Base-by-base conservation (phyloP, 2,797 vertebrate genomes). In the Glyptemys insculpta region DNA sequence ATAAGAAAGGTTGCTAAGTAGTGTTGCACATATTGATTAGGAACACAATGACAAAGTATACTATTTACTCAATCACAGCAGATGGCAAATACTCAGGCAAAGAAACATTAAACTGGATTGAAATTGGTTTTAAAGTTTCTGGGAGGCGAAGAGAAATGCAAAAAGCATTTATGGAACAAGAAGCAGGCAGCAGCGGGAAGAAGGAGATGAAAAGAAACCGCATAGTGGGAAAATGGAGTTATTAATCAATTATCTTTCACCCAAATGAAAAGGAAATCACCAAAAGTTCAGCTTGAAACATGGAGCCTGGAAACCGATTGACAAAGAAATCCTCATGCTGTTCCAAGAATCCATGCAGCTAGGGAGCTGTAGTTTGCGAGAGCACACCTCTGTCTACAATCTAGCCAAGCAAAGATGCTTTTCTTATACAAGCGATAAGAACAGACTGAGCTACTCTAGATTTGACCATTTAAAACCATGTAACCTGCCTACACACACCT, bases 31-130 rank as follows among this genome's bases (percentile, higher is more conserved):
- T 68, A 90, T 91, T 83, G 89, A 90, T 52, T 90, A 62, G 83
- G 93, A 87, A 87, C 82, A 92, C 53, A 80, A 54, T 84, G 92
- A 65, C 81, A 96, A 82, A 49, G 88, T 41, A 86, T 65, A 86
- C 41, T 83, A 57, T 76, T 93, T 87, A 76, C 59, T 92, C 8
- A 1, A 52, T 23, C 87, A 49, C 2, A 1, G 25, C 34, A 78
- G 49, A 47, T 27, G 6, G 52, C 68, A 84, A 86, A 87, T 79
- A 27, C 82, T 95, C 84, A 82, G 49, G 6, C 54, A 50, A 78
- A 78, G 10, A 25, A 0, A 15, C 50, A 81, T 85, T 27, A 27
- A 5, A 23, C 62, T 89, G 1, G 1, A 14, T 89, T 91, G 49
- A 41, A 86, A 65, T 37, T 27, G 78, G 3, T 16, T 87, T 91